Evolutionary conservation across 2,888 invertebrate genomes (phyloP), one percentile per base, ranked within the genome.

Genomic region (Stomorhina lunata): DNA sequence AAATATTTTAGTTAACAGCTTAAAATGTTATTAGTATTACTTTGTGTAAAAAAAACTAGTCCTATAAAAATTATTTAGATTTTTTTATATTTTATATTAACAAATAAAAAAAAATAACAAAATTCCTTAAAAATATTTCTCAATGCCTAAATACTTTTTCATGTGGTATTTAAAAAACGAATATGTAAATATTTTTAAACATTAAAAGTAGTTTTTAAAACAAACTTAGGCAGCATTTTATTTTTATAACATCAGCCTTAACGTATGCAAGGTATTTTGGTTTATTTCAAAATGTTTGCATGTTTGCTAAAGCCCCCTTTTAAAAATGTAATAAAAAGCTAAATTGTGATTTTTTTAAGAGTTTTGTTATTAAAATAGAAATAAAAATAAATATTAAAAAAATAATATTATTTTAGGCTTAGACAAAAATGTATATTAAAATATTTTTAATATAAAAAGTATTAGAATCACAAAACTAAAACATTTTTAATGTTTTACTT

Each of bases 271-370:
- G 22, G 0, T 4, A 25, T 63, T 37, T 43, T 48, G 3, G 12
- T 45, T 34, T 57, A 45, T 72, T 72, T 79, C 22, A 17, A 65
- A 57, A 63, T 55, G 22, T 68, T 20, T 68, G 68, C 22, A 40
- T 59, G 68, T 59, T 12, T 50, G 40, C 32, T 57, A 37, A 63
- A 77, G 43, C 3, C 61, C 37, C 34, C n/a, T 20, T 20, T 25
- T 37, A 69, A 78, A 57, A 63, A 40, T 50, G 68, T 63, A 55
- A 81, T 73, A 69, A 69, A 37, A 63, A 65, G 66, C 55, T 55
- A 40, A 71, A 34, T 69, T 12, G 43, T 25, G 69, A 68, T 20
- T 22, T 15, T 68, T 59, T 17, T 43, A 9, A 22, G 2, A 2
- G 22, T 45, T 17, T 10, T 2, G 1, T 25, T 22, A n/a, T 20